Percentiles rank a stretch among this genome's conserved stretches.
These are phyloP conservation scores for Hermodice carunculata DNA, from an alignment of 2,888 invertebrate genomes.

Conservation along the genomic window DNA sequence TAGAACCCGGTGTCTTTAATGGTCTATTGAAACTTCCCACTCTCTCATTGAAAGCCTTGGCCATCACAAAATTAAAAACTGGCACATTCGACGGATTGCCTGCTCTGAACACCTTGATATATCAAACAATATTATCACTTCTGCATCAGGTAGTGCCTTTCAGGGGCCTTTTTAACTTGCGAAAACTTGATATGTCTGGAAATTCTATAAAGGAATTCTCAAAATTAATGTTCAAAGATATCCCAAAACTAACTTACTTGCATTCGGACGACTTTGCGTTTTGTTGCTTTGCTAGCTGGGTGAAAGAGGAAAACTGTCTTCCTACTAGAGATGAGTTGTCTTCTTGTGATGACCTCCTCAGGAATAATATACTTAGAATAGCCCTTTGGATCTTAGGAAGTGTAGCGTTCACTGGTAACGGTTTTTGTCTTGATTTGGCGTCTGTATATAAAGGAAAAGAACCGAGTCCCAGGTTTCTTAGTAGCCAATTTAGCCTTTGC, in stretches of 20 bases:
- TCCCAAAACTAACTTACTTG: constrained; percentile 13
- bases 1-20: no score
- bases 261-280: constrained; percentile 14
- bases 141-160: not conserved
- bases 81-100: not conserved
- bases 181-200: not conserved
- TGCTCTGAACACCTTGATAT: constrained; percentile 1
- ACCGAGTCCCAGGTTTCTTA: constrained; percentile 52
- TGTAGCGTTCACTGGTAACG: constrained; percentile 42
- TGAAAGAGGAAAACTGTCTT: constrained; percentile 44
- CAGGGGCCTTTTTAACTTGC: not conserved
- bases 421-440: constrained; percentile 34
- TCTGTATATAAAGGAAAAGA: constrained; percentile 43
- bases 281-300: constrained; percentile 25
- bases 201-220: not conserved
- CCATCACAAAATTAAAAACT: not conserved
- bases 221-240: not conserved
- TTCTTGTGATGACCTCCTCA: constrained; percentile 48
- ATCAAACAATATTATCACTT: not conserved
- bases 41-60: not conserved
- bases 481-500: constrained; percentile 41
- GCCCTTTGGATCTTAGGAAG: constrained; percentile 44
- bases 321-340: constrained; percentile 47
- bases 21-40: no score
- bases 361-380: constrained; percentile 33